Evolutionary conservation across 2,888 invertebrate genomes (phyloP), one percentile per base, ranked within the genome.

Genomic region (Ormyrus thymus): DNA sequence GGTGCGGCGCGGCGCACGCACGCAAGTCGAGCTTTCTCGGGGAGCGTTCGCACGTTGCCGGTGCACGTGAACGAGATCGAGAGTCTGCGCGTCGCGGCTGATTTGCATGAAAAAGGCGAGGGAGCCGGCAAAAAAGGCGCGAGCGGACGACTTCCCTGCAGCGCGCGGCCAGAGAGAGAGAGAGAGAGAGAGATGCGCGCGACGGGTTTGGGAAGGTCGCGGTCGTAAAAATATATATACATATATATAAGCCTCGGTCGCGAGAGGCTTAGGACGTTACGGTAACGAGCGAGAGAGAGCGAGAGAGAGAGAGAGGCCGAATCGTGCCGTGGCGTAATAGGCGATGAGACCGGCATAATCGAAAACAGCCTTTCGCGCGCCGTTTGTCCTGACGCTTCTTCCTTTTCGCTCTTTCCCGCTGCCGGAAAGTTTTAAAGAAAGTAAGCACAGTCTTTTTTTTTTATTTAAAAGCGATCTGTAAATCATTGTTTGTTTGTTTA

Each of bases 21-120:
- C 29, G 29, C 29, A 29, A 29, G 29, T 29, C 29, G 29, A 29
- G 29, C 29, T 29, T 29, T 29, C 29, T 29, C 29, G 29, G 29
- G 4, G 29, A 2, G 29, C 4, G 29, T 69, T 74, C 9, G 68
- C 76, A 73, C 69, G 79, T 76, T 73, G 79, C 53, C 51, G 70
- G 48, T 76, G 62, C 68, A 58, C 68, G 76, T 66, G 79, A 73
- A 68, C 68, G 56, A 50, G 45, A 58, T 29, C 55, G 66, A 45
- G 48, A 15, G 43, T 58, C 43, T 46, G 9, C 53, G 11, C n/a
- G 29, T 43, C 55, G 29, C 29, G 29, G 29, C 29, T 29, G 29
- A 74, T 68, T 68, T 56, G n/a, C 56, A 56, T 73, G 43, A 48
- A 64, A 48, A 59, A 15, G 15, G 11, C 56, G 15, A 11, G 7